Base-by-base conservation (phyloP, 2,797 vertebrate genomes). In the Tapera naevia region DNA sequence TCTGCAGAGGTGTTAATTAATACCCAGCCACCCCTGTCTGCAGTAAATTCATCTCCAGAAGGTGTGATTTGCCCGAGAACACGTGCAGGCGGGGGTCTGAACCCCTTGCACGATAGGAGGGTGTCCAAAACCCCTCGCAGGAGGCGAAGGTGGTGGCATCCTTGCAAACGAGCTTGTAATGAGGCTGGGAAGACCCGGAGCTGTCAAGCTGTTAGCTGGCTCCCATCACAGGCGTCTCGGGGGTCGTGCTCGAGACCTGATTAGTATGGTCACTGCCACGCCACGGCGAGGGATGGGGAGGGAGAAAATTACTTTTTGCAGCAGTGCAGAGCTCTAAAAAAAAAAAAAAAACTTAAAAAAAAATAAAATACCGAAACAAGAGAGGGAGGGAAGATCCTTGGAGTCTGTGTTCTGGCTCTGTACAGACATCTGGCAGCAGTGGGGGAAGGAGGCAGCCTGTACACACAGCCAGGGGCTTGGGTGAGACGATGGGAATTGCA, bases 1-100 rank as follows among this genome's bases (percentile, higher is more conserved):
- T 8, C 28, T 27, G 69, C 15, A 0, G 87, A 87, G 80, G 78
- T 16, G 70, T 84, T 91, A 93, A 96, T 95, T 84, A 92, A 92
- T 10, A 89, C 11, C 76, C 73, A 17, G 2, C 41, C 13, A 0
- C 13, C 37, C 25, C 16, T 7, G 30, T 32, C 17, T 7, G 0
- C 0, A 0, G 18, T 5, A 17, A 21, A 48, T 28, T 53, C 70
- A 14, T 67, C 89, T 78, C 84, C 15, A 24, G 80, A 32, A 81
- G 73, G 78, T 57, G 91, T 0, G 66, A 88, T 67, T 30, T 37
- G 72, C 58, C 66, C 1, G 1, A 33, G 58, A 78, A 32, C 27
- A 23, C 22, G 53, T 56, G 53, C 2, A 23, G 83, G 62, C 78
- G 13, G 0, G 4, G 65, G n/a, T 33, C 82, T 0, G 7, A 76